Conservation (phyloP, 2,113 vertebrate species). For the Bujurquina vittata region DNA sequence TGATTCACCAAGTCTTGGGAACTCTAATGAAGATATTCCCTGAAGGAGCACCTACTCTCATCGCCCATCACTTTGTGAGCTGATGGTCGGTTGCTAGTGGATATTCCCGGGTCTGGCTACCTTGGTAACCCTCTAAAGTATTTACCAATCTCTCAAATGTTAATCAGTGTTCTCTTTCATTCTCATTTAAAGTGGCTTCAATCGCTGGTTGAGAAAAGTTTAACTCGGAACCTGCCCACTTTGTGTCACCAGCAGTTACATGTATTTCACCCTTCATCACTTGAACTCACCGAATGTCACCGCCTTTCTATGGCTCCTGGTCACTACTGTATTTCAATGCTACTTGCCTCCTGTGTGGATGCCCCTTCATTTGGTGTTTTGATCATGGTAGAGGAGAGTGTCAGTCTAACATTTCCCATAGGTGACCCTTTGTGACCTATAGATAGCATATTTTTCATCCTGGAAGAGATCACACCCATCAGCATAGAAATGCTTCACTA, state of each 20-base stretch:
- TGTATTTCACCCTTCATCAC: not conserved
- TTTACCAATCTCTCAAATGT: not conserved
- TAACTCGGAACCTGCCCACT: not conserved
- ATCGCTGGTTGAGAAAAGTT: not conserved
- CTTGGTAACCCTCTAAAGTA: not conserved
- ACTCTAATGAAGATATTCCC: not conserved
- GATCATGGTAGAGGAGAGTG: not conserved
- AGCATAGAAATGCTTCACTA: conserved; percentile 1
- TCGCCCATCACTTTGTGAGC: not conserved
- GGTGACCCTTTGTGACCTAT: not conserved
- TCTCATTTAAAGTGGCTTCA: not conserved
- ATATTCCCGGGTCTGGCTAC: not conserved
- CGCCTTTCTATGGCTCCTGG: not conserved
- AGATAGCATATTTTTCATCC: not conserved
- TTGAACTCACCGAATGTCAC: not conserved
- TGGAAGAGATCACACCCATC: not conserved
- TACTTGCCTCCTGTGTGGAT: not conserved
- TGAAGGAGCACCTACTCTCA: not conserved
- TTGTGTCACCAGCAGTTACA: not conserved
- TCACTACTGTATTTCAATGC: not conserved
- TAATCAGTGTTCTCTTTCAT: not conserved
- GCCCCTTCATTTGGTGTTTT: not conserved
- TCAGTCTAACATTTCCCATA: not conserved
- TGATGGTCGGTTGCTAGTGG: not conserved
- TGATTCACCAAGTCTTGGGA: too few relatives aligned